A percentile compares a stretch with the other conserved stretches of the same genome.
Evolutionary conservation across 2,888 invertebrate genomes (phyloP).

Genomic region (Mayetiola destructor): DNA sequence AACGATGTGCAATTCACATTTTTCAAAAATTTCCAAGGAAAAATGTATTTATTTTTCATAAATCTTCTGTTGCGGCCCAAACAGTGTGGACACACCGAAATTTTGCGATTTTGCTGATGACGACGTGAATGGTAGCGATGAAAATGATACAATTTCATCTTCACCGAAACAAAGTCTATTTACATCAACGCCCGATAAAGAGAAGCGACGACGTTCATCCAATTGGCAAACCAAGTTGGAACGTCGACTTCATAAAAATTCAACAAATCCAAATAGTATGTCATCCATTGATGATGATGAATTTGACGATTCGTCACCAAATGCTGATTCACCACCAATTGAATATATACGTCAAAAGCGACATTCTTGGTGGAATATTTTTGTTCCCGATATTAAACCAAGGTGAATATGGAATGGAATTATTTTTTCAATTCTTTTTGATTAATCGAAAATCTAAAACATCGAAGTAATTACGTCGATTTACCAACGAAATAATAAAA

Average conservation of each 20-base stretch:
- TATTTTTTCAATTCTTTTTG: slow-evolving; percentile 17
- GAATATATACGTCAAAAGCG: slow-evolving; percentile 44
- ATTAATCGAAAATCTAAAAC: not conserved
- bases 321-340: slow-evolving; percentile 13
- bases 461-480: too few relatives aligned
- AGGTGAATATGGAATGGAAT: slow-evolving; percentile 38
- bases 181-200: slow-evolving; percentile 6
- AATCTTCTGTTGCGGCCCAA: too few relatives aligned
- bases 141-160: slow-evolving; percentile 3
- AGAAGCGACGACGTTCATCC: slow-evolving; percentile 31
- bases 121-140: slow-evolving; percentile 16
- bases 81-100: slow-evolving; percentile 6
- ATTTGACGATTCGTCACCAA: slow-evolving; percentile 11
- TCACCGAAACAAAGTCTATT: not conserved
- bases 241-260: slow-evolving; percentile 32
- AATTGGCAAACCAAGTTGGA: slow-evolving; percentile 34
- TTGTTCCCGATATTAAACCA: slow-evolving; percentile 58
- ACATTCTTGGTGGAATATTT: slow-evolving; percentile 81
- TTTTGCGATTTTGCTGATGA: slow-evolving; percentile 18
- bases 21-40: too few relatives aligned
- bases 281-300: slow-evolving; percentile 19
- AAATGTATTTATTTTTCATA: too few relatives aligned
- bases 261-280: slow-evolving; percentile 24
- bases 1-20: too few relatives aligned
- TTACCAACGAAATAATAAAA: too few relatives aligned